Evolutionary conservation across 2,113 vertebrate species (phyloP).

Genomic region (Galbula dea): DNA sequence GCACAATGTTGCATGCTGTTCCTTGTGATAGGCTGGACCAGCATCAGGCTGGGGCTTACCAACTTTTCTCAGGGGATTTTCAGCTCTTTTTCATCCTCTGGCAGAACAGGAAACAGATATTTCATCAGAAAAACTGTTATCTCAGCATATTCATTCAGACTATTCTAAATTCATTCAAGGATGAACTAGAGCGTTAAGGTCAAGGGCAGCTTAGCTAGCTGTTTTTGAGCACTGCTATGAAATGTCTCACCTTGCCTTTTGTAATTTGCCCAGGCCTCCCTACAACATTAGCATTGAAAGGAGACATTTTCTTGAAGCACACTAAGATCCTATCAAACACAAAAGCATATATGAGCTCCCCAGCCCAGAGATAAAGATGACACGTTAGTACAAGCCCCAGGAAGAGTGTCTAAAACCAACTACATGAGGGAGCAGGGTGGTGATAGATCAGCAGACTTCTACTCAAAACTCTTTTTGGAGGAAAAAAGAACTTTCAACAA

Average conservation of each 20-base stretch:
- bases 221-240: neutral
- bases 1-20: rapidly evolving
- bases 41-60: neutral
- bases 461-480: neutral
- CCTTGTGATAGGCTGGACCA: neutral
- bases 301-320: neutral
- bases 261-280: neutral
- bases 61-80: neutral
- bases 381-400: neutral
- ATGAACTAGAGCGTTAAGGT: neutral
- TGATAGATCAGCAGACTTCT: neutral
- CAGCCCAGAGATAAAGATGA: neutral
- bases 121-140: neutral
- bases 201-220: neutral
- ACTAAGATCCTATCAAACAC: neutral
- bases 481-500: neutral
- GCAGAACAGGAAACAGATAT: neutral
- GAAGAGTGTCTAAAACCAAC: neutral
- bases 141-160: too few relatives aligned
- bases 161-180: too few relatives aligned
- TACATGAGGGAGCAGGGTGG: neutral
- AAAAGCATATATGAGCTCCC: neutral
- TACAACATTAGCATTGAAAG: neutral
- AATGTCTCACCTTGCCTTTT: neutral
- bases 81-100: neutral